Percentiles rank a stretch among this genome's conserved stretches.
Evolutionary conservation across 2,888 invertebrate genomes (phyloP).

Genomic region (Ophraella communa): DNA sequence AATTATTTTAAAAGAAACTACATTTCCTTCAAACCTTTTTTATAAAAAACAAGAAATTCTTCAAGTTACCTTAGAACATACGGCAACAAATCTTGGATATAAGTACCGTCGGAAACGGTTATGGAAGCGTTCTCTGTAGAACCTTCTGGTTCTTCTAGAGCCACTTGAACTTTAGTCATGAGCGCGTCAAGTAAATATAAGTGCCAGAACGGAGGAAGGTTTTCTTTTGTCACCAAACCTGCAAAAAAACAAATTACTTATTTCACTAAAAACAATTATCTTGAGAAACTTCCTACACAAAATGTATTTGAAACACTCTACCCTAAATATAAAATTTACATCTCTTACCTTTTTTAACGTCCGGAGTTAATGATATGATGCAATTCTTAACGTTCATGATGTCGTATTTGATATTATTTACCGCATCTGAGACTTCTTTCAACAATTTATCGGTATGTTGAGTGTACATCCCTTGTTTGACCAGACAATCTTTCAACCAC

Average conservation of each 20-base stretch:
- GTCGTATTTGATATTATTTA: conserved; percentile 69
- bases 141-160: conserved; percentile 61
- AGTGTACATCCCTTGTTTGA: conserved; percentile 87
- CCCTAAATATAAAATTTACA: background rate
- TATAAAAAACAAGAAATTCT: too few relatives aligned
- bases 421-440: conserved; percentile 74
- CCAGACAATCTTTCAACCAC: conserved; percentile 91
- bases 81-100: conserved; percentile 69
- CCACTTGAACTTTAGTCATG: conserved; percentile 75
- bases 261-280: too few relatives aligned
- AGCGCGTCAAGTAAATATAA: conserved; percentile 79
- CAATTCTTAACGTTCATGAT: conserved; percentile 68
- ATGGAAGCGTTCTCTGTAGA: conserved; percentile 55
- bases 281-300: too few relatives aligned
- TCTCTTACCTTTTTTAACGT: conserved; percentile 55
- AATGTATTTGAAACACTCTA: too few relatives aligned
- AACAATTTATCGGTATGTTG: conserved; percentile 77
- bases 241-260: conserved; percentile 21
- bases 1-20: too few relatives aligned
- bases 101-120: conserved; percentile 53
- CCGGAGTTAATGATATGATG: conserved; percentile 64
- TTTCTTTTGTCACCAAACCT: conserved; percentile 57
- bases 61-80: conserved; percentile 63
- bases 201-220: conserved; percentile 74
- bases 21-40: too few relatives aligned